Base-by-base conservation (phyloP, 2,888 invertebrate species). In the Graphium colonna region DNA sequence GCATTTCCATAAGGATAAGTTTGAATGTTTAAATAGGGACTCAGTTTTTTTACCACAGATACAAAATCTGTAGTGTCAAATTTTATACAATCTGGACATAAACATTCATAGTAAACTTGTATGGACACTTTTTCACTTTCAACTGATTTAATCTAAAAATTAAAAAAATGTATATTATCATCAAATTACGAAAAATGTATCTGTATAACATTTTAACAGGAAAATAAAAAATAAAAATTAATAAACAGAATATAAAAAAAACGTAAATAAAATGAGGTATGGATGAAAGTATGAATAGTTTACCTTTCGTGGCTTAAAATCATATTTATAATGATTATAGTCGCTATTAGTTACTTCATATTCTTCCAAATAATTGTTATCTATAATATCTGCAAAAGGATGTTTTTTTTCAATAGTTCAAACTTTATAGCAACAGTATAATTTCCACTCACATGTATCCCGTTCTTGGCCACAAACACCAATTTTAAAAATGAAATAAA, bases 101-200 rank as follows among this genome's bases (percentile, higher is more conserved):
- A 51, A 42, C 55, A 45, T 54, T 77, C 77, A 44, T 77, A 77
- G 56, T 67, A 75, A 21, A 75, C 15, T 46, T 71, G 60, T 36
- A 68, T 52, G n/a, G 54, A 36, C 1, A 64, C 60, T 50, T 54
- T 60, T n/a, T 60, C 52, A 13, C n/a, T 12, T 33, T 51, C 16
- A 16, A 3, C 5, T 3, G 15, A 4, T 17, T 54, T 47, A 33
- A 33, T 18, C 53, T 54, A 16, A 16, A 53, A 53, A n/a, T 8
- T 33, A 13, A 42, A 3, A 41, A 41, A 7, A 33, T 16, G 2
- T 12, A 31, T 10, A 9, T 15, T 18, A 33, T 36, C 8, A 12
- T 46, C 12, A 12, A 46, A 17, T 12, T 10, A 16, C 31, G 5
- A 5, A 9, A 10, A 10, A 2, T 33, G 2, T 3, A 33, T 33